Conservation (phyloP, 2,888 invertebrate genomes). For the Pammene fasciana region DNA sequence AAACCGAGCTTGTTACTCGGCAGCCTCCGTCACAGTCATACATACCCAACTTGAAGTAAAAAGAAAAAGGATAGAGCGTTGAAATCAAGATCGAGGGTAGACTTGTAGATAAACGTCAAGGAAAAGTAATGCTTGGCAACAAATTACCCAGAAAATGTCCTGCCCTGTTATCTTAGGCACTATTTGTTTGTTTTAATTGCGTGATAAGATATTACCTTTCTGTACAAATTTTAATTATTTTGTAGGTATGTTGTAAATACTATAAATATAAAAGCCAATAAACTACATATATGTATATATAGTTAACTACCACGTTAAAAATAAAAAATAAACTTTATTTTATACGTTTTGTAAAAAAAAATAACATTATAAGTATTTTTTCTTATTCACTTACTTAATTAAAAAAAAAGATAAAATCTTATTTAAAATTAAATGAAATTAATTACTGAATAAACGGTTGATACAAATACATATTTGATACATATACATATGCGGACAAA, state of each 20-base stretch:
- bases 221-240: no score
- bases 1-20: background rate
- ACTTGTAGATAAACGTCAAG: background rate
- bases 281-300: no score
- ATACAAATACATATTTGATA: no score
- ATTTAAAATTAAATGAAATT: no score
- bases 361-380: background rate
- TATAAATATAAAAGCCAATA: no score
- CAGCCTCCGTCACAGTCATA: background rate
- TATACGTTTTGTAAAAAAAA: background rate
- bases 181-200: slow-evolving; percentile 22
- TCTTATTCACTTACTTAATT: no score
- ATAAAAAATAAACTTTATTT: no score
- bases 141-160: slow-evolving; percentile 23
- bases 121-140: slow-evolving; percentile 4
- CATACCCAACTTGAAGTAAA: background rate
- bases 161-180: slow-evolving; percentile 19
- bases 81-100: slow-evolving; percentile 3
- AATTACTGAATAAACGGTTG: no score
- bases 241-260: no score
- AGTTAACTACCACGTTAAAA: no score
- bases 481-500: no score
- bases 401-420: no score
- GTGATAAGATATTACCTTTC: slow-evolving; percentile 11
- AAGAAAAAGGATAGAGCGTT: slow-evolving; percentile 5